Evolutionary conservation across 2,113 vertebrate species (phyloP), one percentile per base, ranked within the genome.

Genomic region (Rhombomys opimus): DNA sequence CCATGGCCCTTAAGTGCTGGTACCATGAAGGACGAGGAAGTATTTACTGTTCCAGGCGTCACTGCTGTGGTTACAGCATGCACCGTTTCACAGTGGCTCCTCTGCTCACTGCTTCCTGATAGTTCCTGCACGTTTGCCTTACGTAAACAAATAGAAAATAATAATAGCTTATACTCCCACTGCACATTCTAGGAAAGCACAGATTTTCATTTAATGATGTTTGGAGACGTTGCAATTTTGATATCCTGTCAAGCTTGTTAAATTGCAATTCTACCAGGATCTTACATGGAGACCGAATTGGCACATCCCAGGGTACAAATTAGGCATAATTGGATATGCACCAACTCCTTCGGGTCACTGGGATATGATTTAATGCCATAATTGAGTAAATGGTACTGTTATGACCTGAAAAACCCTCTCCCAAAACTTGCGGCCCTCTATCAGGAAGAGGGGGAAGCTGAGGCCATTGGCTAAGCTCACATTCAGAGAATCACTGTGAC

Each of bases 161-260:
- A 89, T 84, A 89, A 97, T 54, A 95, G 94, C 41, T n/a, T 93
- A 25, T 73, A 84, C 84, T 94, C 67, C 81, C 81, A 96, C 77
- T 22, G 88, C 96, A 82, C 94, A 68, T 96, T 91, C 84, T 87
- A 94, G 84, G 94, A 84, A 95, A 78, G 17, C 90, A 78, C 94
- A 89, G 89, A 70, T 86, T 95, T 89, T 84, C 90, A 23, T 86
- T 91, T 96, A 95, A 97, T 97, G 96, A 96, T 94, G 23, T 96
- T 95, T 95, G 93, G 92, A 97, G 96, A 97, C 93, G 97, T 23
- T 94, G 94, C 91, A 96, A 95, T 97, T 97, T 65, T 91, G 94
- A 97, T 96, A 78, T 87, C 96, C 95, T 91, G 96, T 98, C 96
- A 96, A 87, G 96, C 95, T 95, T 95, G 96, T 84, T 96, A 95